Base-by-base conservation (phyloP, 1,140 invertebrate species). In the Drosophila gunungcola region DNA sequence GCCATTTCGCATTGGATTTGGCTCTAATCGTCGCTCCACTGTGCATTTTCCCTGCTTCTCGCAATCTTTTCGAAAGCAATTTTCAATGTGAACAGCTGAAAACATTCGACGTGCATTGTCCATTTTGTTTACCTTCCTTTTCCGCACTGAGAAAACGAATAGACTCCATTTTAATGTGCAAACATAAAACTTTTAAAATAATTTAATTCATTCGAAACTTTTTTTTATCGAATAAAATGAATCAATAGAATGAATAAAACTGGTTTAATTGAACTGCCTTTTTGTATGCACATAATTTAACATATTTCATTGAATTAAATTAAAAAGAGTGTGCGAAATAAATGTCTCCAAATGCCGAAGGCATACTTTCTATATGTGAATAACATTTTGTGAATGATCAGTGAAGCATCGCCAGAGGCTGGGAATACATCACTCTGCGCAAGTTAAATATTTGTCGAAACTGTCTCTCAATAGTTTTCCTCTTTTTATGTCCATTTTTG, bases 381-480 rank as follows among this genome's bases (percentile, higher is more conserved):
- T 34, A 16, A 3, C 21, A 11, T n/a, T 48, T 48, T 12, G 21
- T n/a, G 21, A 48, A 7, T 29, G 25, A n/a, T 49, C 27, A 49
- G 27, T 21, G 16, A 32, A 13, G 12, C 27, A 13, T 36, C n/a
- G 32, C 49, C 32, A 21, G 1, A 0, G 11, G 12, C 3, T 4
- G 0, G 7, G 9, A 25, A 13, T 10, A 7, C 45, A 64, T 10
- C 48, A 34, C 1, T 12, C n/a, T 49, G 1, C 36, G 43, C 72
- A 63, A 65, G 67, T 77, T 76, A 76, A 80, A 84, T 85, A 78
- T 85, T 81, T 78, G 73, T 46, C 21, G n/a, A 49, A 70, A 68
- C 67, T 51, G 38, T 43, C 16, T 11, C 54, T 45, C 38, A 45
- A 57, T 41, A 39, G 29, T 60, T 34, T 27, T 39, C 32, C 21